Evolutionary conservation across 2,797 vertebrate genomes (phyloP), one percentile per base, ranked within the genome.

Genomic region (Nyctalus aviator): DNA sequence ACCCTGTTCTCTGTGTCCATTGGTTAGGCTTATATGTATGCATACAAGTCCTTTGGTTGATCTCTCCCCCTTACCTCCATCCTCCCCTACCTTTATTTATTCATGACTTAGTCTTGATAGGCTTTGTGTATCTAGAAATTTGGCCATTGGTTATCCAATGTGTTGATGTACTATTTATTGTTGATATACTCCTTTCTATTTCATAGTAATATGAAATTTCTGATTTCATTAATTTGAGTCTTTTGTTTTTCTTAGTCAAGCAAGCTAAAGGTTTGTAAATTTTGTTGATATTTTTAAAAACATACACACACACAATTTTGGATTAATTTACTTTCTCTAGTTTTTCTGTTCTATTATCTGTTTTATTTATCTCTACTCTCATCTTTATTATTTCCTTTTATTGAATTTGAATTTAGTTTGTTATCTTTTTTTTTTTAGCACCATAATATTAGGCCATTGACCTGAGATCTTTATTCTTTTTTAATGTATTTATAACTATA

Each of bases 401-500:
- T 46, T 72, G 82, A 18, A 35, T 85, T 85, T 73, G 88, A 71
- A 37, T 59, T 81, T 81, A 81, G 35, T 53, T 88, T 68, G 17
- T 62, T 71, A 32, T 82, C 59, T n/a, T 72, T 72, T 72, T 72
- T 72, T 48, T 73, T 50, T 57, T 82, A 82, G 23, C 48, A 62
- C 8, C n/a, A 50, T 90, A 59, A 82, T 30, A 62, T 27, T 37
- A 62, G 44, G 53, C 68, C 48, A 20, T 73, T 62, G 12, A 90
- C 62, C 37, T 73, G n/a, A 90, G 68, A 62, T n/a, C 30, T 59
- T 81, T 59, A 57, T 50, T 90, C n/a, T 35, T 62, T 81, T 90
- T 62, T 17, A 88, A 72, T 62, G 23, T n/a, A 15, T 50, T 82
- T 72, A n/a, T 90, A 81, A 68, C 32, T 37, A 81, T 90, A 90